Base-by-base conservation (phyloP, 2,888 invertebrate species). In the Heliconius cydno region DNA sequence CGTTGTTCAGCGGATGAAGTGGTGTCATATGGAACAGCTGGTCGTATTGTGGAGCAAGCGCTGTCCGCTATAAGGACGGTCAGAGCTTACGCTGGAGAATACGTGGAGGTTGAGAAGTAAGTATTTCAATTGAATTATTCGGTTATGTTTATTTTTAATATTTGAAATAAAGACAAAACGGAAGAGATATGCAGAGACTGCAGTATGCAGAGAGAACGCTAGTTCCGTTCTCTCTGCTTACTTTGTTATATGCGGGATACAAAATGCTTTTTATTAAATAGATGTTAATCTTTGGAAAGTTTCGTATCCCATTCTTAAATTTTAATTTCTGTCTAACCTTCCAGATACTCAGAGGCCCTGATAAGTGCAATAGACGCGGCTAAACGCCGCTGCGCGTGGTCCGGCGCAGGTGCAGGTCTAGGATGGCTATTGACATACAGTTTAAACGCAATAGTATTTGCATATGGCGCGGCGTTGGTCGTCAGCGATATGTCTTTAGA, bases 341-440 rank as follows among this genome's bases (percentile, higher is more conserved):
- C 79, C 87, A 94, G 96, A 81, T 96, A 95, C 86, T 85, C 90
- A 3, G 85, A 88, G 5, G 93, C 96, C 22, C 90, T 97, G 4
- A 78, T 86, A 0, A 95, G 95, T 0, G 97, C 97, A 0, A 95
- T 95, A 77, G 86, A 83, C 1, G 96, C 96, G 4, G 96, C 96
- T 0, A 94, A 95, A 0, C 93, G 92, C 75, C 96, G 97, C 84
- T 96, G 96, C 15, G 88, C 96, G 75, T 96, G 96, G 91, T 96
- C 96, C 0, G 97, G 97, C 4, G 92, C 96, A 1, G 97, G 97
- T 6, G 95, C 96, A 0, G 97, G 97, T 0, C 86, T 96, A 0
- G 96, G 97, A 95, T 97, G 97, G 97, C 95, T 97, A 83, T 95
- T 97, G 80, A 96, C 97, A 28, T 98, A 97, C 90, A 91, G 95